Evolutionary conservation across 2,888 invertebrate species (phyloP), one percentile per base, ranked within the genome.

Genomic region (Drosophila bunnanda): DNA sequence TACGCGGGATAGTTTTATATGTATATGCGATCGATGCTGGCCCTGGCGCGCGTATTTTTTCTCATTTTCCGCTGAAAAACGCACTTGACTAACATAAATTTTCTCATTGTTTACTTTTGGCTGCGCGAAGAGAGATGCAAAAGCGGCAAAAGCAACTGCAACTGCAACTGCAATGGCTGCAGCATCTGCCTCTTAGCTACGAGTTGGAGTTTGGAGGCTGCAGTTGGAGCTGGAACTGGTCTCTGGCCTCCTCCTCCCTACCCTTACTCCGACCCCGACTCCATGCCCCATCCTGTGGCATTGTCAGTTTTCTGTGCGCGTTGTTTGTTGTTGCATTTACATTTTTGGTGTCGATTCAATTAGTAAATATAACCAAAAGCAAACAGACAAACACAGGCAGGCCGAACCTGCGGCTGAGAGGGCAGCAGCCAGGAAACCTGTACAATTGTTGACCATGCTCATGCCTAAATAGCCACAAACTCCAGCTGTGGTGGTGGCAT

Each of bases 271-370:
- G 25, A 4, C 44, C 39, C 10, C 59, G 32, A n/a, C 22, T 38
- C 22, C 52, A 46, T 62, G 79, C 54, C 52, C 46, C 61, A 36
- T 64, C 48, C 61, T 41, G 50, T 61, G 61, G 61, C 70, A 71
- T 78, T 72, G 77, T 76, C 70, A 57, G 79, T 77, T 70, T 71
- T 50, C 50, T 61, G 65, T 67, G 64, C 75, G 64, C 75, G 82
- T 83, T 81, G 83, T 84, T 82, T 86, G 84, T 86, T 89, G 84
- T 81, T 90, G 89, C 88, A 86, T 90, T 90, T 86, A 90, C 90
- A 86, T 90, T 91, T 90, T 91, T 91, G 91, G 91, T 91, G 91
- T 91, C 91, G 90, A 91, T 91, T 91, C 91, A 91, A 91, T 91
- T 91, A 91, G 91, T 91, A 90, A 91, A 91, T 91, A 91, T 91